Percentiles rank a stretch among this genome's conserved stretches.
phyloP scores from a whole-genome alignment of 1,140 invertebrate genomes.

The Dryas iulia region DNA sequence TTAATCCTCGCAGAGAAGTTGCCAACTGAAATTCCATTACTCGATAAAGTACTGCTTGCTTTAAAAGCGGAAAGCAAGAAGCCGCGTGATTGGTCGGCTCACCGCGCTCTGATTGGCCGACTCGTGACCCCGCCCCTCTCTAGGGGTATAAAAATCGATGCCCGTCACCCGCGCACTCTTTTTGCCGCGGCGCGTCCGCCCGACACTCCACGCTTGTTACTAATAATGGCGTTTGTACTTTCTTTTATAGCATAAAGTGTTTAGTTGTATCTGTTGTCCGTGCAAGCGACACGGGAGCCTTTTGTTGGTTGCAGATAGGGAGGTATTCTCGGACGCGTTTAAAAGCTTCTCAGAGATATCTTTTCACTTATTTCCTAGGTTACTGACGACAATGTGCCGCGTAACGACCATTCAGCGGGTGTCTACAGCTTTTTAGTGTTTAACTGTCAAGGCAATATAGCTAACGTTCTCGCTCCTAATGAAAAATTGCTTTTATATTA shows the following conservation, averaged over 20 bases:
- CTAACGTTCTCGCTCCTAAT: conserved; percentile 26
- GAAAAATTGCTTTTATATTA: conserved; percentile 26
- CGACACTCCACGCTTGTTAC: conserved; percentile 68
- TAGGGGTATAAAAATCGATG: conserved; percentile 77
- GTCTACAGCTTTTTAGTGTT: conserved; percentile 42
- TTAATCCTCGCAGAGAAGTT: conserved; percentile 67
- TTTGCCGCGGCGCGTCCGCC: conserved; percentile 61
- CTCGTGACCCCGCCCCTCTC: conserved; percentile 67
- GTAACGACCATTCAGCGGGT: conserved; percentile 50
- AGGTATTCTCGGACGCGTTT: conserved; percentile 62
- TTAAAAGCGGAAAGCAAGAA: conserved; percentile 67
- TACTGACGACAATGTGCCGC: conserved; percentile 45
- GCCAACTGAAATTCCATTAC: conserved; percentile 77
- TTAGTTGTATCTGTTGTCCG: conserved; percentile 73
- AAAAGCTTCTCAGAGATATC: conserved; percentile 60
- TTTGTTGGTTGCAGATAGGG: conserved; percentile 64
- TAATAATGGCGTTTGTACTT: conserved; percentile 75
- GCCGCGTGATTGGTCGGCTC: conserved; percentile 72
- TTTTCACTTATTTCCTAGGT: conserved; percentile 63
- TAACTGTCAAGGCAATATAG: conserved; percentile 47
- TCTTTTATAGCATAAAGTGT: conserved; percentile 73
- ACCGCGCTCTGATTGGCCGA: conserved; percentile 68
- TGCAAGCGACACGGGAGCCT: conserved; percentile 64
- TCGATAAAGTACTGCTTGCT: conserved; percentile 61
- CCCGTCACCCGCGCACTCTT: conserved; percentile 55